phyloP scores from a whole-genome alignment of 2,797 vertebrate species.

The Alca torda region DNA sequence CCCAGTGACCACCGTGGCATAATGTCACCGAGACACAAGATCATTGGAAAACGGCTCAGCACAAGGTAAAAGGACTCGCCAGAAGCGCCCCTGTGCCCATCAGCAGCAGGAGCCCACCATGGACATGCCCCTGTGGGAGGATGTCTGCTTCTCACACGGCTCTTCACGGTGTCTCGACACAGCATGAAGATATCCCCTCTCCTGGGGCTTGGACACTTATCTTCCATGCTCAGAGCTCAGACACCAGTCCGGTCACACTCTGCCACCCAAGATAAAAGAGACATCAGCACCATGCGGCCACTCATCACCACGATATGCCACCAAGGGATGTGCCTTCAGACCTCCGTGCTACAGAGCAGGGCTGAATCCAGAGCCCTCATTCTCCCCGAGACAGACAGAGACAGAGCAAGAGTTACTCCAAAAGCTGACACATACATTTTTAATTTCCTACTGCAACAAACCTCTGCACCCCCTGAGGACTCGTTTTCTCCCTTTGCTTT shows the following conservation, averaged over 20 bases:
- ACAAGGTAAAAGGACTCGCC: neutral
- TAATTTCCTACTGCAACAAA: neutral
- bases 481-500: neutral
- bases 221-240: neutral
- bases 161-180: rapidly evolving
- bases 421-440: neutral
- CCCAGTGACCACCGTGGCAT: rapidly evolving
- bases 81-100: neutral
- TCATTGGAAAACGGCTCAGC: neutral
- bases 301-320: rapidly evolving
- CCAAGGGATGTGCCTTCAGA: neutral
- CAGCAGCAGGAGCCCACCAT: neutral
- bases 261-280: neutral
- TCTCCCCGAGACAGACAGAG: neutral
- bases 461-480: neutral
- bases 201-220: neutral
- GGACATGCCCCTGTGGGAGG: rapidly evolving
- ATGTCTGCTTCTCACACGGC: neutral
- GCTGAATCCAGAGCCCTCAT: neutral
- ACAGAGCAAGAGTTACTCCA: neutral
- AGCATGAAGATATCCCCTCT: neutral
- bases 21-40: neutral
- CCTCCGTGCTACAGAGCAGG: neutral
- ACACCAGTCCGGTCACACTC: neutral
- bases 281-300: neutral